Evolutionary conservation across 2,888 invertebrate genomes (phyloP).

Genomic region (Morinoia aosen): DNA sequence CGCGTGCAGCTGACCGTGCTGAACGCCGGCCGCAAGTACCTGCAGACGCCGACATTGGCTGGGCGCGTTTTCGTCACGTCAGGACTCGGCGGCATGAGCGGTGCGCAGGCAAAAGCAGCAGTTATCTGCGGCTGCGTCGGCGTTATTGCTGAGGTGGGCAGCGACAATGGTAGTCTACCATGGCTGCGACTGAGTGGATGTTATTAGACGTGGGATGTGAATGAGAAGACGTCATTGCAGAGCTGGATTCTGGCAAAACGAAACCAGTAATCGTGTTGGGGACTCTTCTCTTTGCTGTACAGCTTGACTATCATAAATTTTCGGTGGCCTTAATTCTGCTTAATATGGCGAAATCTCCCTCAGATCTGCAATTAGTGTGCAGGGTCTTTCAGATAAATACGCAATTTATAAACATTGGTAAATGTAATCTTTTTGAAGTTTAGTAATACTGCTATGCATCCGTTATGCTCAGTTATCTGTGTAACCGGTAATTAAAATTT

Average conservation of each 20-base stretch:
- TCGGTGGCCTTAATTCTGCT: neutral
- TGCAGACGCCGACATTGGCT: slow-evolving; percentile 72
- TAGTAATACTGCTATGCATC: too few species aligned
- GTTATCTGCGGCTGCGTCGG: slow-evolving; percentile 77
- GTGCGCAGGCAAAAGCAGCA: slow-evolving; percentile 78
- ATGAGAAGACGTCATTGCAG: slow-evolving; percentile 15
- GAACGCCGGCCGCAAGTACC: slow-evolving; percentile 76
- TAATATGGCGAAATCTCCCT: too few species aligned
- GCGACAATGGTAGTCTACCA: too few species aligned
- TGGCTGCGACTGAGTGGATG: neutral
- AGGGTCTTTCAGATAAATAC: too few species aligned
- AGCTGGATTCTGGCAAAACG: too few species aligned
- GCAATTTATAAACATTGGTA: too few species aligned
- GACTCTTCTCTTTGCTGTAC: neutral
- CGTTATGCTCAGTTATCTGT: too few species aligned
- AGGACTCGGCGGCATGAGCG: slow-evolving; percentile 78
- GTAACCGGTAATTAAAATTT: too few species aligned
- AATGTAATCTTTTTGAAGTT: too few species aligned
- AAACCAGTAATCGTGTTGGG: neutral
- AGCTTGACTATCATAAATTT: neutral
- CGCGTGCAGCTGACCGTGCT: slow-evolving; percentile 75
- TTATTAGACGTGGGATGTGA: slow-evolving; percentile 56
- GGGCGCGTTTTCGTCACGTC: slow-evolving; percentile 75
- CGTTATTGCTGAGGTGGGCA: slow-evolving; percentile 75
- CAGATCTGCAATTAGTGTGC: too few species aligned